Conservation (phyloP, 2,113 vertebrate species). For the Motacilla alba region DNA sequence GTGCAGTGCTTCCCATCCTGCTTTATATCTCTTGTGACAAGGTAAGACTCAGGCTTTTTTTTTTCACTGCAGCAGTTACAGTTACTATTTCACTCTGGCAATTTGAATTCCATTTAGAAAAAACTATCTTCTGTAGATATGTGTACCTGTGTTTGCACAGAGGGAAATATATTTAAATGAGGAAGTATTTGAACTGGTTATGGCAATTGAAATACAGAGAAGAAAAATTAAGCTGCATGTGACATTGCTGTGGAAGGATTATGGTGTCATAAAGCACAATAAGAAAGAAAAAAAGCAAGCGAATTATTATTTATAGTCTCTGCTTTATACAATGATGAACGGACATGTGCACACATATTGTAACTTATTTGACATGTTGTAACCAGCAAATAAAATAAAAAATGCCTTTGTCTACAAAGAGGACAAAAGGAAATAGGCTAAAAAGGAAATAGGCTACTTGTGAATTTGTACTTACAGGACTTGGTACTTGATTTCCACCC, state of each 20-base stretch:
- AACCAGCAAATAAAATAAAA: neutral
- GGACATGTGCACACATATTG: neutral
- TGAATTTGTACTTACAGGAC: neutral
- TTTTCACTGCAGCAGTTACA: neutral
- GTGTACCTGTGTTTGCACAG: neutral
- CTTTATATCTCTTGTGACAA: neutral
- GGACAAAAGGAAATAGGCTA: neutral
- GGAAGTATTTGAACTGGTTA: neutral
- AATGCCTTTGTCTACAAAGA: neutral
- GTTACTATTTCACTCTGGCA: neutral
- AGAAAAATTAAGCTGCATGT: conserved; percentile 5
- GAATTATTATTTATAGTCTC: neutral
- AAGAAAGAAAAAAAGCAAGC: neutral
- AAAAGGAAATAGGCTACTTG: neutral
- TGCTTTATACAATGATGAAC: neutral
- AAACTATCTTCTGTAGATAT: conserved; percentile 10
- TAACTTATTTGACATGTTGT: neutral
- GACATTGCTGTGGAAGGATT: neutral
- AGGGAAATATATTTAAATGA: conserved; percentile 25
- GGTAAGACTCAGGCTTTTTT: neutral
- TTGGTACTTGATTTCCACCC: neutral
- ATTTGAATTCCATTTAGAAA: conserved; percentile 3
- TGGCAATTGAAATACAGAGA: conserved; percentile 39
- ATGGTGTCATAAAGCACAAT: neutral
- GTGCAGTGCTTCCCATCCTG: neutral